A percentile compares a stretch with the other conserved stretches of the same genome.
phyloP scores from a whole-genome alignment of 2,888 invertebrate genomes.

The Cosmorhoe ocellata region DNA sequence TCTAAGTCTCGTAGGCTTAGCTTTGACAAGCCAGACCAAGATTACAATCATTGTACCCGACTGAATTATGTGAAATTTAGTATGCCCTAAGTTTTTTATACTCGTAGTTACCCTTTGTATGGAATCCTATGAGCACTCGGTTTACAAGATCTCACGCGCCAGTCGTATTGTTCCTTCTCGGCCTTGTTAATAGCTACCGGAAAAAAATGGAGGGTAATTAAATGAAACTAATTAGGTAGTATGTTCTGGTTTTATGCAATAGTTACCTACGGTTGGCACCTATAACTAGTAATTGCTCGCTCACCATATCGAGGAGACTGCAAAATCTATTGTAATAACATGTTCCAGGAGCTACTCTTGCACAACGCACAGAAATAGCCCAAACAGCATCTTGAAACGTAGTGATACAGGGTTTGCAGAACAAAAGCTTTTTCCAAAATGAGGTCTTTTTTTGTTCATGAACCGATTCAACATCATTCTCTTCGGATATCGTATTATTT shows the following conservation, averaged over 20 bases:
- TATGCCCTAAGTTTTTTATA: background rate
- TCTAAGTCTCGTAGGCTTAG: too few relatives aligned
- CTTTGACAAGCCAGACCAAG: too few relatives aligned
- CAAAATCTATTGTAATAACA: conserved; percentile 53
- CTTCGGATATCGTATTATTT: conserved; percentile 44
- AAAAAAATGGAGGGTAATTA: conserved; percentile 28
- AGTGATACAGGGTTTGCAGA: conserved; percentile 49
- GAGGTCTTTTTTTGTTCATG: conserved; percentile 27
- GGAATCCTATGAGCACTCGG: conserved; percentile 38
- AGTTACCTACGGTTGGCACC: too few relatives aligned
- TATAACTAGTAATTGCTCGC: background rate
- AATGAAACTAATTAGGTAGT: too few relatives aligned
- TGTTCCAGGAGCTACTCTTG: conserved; percentile 49
- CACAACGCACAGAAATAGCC: conserved; percentile 69
- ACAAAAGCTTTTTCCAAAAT: conserved; percentile 54
- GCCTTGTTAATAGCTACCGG: conserved; percentile 56
- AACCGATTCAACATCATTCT: conserved; percentile 27
- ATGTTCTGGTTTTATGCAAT: too few relatives aligned
- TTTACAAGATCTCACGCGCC: conserved; percentile 49
- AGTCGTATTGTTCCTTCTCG: conserved; percentile 52
- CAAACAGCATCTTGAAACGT: conserved; percentile 50
- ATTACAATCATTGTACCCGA: too few relatives aligned
- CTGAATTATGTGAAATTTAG: too few relatives aligned
- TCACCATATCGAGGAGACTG: conserved; percentile 58
- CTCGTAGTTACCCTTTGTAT: conserved; percentile 52